These are phyloP conservation scores for Ophiodon elongatus DNA, from an alignment of 2,113 vertebrate genomes.

Conservation along the genomic window DNA sequence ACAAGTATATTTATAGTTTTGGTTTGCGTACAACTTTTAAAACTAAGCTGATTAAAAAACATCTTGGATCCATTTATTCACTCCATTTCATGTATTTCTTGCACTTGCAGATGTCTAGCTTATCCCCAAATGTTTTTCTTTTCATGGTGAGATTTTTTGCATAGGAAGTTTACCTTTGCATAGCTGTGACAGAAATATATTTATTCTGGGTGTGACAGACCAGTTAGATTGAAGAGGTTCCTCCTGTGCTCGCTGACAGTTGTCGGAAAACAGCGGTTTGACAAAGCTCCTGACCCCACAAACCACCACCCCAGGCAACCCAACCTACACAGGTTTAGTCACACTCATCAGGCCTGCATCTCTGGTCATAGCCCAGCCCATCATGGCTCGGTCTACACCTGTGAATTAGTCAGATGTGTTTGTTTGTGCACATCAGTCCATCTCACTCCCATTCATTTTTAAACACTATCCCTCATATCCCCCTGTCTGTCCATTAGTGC, in stretches of 20 bases:
- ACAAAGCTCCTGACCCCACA: conserved; percentile 29
- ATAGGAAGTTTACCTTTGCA: neutral
- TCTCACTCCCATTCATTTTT: conserved; percentile 83
- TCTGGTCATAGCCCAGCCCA: neutral
- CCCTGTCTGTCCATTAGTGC: conserved; percentile 75
- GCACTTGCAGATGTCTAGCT: neutral
- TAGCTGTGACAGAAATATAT: neutral
- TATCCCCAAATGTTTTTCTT: neutral
- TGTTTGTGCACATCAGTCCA: conserved; percentile 78
- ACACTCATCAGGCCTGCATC: conserved; percentile 17
- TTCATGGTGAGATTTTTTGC: neutral
- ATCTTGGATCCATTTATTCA: conserved; percentile 1
- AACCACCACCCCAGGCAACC: neutral
- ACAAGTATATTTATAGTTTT: neutral
- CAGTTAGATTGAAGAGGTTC: neutral
- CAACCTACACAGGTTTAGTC: neutral
- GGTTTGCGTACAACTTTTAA: neutral
- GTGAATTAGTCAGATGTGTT: conserved; percentile 75
- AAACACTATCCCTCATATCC: conserved; percentile 75
- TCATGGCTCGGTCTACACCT: conserved; percentile 32
- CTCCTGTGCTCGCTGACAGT: conserved; percentile 19
- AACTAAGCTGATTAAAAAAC: neutral
- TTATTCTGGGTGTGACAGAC: neutral
- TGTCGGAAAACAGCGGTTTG: conserved; percentile 37
- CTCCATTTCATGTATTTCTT: neutral